A percentile compares a stretch with the other conserved stretches of the same genome.
Conservation (phyloP, 2,113 vertebrate genomes). For the Casuarius casuarius region DNA sequence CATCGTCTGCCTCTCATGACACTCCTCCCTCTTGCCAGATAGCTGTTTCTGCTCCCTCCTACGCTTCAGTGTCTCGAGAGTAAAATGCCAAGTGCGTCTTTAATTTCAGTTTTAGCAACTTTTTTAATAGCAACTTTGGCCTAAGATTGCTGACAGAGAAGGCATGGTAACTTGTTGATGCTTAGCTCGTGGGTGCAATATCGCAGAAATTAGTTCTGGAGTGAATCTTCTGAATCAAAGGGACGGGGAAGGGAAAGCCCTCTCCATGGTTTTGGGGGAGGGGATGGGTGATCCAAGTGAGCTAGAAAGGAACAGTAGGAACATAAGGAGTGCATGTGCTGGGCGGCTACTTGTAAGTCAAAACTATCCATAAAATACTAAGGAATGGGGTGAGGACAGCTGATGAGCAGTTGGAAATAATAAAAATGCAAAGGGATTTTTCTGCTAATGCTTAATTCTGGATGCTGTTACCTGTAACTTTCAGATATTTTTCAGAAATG, state of each 20-base stretch:
- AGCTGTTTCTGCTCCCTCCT: neutral
- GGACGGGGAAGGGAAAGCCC: neutral
- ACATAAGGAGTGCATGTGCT: neutral
- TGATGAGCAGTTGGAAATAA: neutral
- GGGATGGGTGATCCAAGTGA: neutral
- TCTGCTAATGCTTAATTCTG: neutral
- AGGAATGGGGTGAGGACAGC: neutral
- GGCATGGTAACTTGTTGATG: too few relatives aligned
- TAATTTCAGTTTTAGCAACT: too few relatives aligned
- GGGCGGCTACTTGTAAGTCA: neutral
- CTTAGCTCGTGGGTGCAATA: accelerated
- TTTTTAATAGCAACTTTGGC: neutral
- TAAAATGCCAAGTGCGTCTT: accelerated
- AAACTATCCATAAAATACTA: neutral
- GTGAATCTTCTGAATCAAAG: accelerated
- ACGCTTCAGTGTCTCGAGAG: accelerated
- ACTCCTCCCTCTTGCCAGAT: neutral
- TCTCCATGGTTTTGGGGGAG: neutral
- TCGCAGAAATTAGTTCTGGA: neutral
- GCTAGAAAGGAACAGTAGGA: neutral
- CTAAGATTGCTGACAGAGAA: neutral
- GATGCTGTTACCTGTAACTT: neutral
- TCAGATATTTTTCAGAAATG: neutral
- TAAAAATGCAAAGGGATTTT: neutral
- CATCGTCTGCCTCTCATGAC: accelerated